Conservation (phyloP, 2,888 invertebrate species). For the Xestia xanthographa region DNA sequence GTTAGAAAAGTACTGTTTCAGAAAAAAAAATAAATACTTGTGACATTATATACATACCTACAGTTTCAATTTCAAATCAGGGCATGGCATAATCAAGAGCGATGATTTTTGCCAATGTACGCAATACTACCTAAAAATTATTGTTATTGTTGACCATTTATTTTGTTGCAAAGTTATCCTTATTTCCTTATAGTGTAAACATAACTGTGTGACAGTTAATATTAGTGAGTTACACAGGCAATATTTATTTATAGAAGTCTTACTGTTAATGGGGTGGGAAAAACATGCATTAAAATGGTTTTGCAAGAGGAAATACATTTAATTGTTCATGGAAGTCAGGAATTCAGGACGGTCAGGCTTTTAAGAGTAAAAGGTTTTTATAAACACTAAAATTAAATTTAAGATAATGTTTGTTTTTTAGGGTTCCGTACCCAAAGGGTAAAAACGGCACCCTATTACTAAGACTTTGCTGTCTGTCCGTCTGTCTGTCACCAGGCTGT, state of each 20-base stretch:
- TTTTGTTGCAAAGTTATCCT: slow-evolving; percentile 17
- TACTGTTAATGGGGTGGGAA: not conserved
- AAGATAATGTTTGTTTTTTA: too few relatives aligned
- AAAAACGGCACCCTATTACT: too few relatives aligned
- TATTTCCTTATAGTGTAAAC: not conserved
- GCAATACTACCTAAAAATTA: not conserved
- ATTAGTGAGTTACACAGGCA: not conserved
- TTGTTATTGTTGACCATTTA: not conserved
- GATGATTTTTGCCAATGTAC: not conserved
- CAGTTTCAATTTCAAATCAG: not conserved
- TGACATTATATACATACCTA: not conserved
- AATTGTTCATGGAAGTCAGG: not conserved
- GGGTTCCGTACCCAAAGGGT: too few relatives aligned
- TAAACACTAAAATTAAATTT: not conserved
- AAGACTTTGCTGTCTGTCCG: too few relatives aligned
- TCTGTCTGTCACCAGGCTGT: too few relatives aligned
- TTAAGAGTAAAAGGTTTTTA: not conserved
- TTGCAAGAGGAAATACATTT: not conserved
- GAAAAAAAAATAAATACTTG: too few relatives aligned
- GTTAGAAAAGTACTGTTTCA: too few relatives aligned
- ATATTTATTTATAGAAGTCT: slow-evolving; percentile 2
- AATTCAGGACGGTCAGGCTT: too few relatives aligned
- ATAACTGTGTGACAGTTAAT: not conserved
- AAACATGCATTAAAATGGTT: not conserved
- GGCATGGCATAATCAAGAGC: not conserved